Conservation (phyloP, 2,797 vertebrate species). For the Labroides dimidiatus region DNA sequence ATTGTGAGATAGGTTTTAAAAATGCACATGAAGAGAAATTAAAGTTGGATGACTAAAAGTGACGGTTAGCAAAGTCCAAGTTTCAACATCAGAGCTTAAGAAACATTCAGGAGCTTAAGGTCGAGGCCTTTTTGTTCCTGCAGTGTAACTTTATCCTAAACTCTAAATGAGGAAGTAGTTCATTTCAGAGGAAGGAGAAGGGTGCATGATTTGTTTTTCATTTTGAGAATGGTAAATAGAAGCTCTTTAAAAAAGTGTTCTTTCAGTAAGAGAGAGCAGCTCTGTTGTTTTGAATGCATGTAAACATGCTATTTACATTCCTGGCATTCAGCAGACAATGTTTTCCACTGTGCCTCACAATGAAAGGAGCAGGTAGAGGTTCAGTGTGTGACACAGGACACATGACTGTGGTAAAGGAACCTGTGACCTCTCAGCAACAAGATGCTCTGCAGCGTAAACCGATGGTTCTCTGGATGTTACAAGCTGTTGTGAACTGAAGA, state of each 20-base stretch:
- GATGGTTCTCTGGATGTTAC: background rate
- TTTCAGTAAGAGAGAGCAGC: slow-evolving; percentile 12
- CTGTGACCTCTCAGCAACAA: slow-evolving; percentile 24
- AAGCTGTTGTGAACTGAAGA: background rate
- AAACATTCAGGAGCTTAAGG: slow-evolving; percentile 1
- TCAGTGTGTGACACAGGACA: slow-evolving; percentile 31
- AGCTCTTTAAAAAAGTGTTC: slow-evolving; percentile 6
- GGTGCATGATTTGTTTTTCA: slow-evolving; percentile 11
- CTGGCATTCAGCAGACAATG: slow-evolving; percentile 43
- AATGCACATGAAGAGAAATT: background rate
- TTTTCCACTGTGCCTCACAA: slow-evolving; percentile 32
- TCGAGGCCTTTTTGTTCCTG: slow-evolving; percentile 17
- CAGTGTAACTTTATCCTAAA: background rate
- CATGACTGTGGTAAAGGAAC: slow-evolving; percentile 16
- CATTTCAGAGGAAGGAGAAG: slow-evolving; percentile 12
- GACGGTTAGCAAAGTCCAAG: background rate
- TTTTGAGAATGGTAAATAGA: slow-evolving; percentile 12
- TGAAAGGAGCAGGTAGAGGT: slow-evolving; percentile 44
- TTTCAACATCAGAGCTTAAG: slow-evolving; percentile 7
- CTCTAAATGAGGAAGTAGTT: slow-evolving; percentile 19
- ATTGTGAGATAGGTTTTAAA: slow-evolving; percentile 17
- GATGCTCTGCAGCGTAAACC: background rate
- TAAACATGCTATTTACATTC: slow-evolving; percentile 61
- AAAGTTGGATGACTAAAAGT: slow-evolving; percentile 3
- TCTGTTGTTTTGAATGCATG: slow-evolving; percentile 24